Conservation (phyloP, 2,113 vertebrate genomes). For the Salminus brasiliensis region DNA sequence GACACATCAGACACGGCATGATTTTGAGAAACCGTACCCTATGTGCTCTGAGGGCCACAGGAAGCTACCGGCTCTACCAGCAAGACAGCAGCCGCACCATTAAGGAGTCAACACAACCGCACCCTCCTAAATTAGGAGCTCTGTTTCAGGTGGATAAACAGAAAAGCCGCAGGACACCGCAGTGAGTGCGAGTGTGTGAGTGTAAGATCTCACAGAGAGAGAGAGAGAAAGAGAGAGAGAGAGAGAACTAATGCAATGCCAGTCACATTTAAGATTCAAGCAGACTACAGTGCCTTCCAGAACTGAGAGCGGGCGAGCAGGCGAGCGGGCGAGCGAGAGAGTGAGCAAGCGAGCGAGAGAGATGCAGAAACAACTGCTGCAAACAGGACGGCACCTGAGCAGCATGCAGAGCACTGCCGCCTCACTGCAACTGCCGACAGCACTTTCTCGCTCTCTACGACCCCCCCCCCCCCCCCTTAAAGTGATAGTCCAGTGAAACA, state of each 20-base stretch:
- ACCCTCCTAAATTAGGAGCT: neutral
- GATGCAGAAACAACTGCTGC: neutral
- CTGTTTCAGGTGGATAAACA: neutral
- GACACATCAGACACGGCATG: too few relatives aligned
- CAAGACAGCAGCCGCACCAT: too few relatives aligned
- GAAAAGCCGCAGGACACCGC: neutral
- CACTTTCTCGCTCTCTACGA: neutral
- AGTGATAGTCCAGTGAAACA: neutral
- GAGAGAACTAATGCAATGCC: too few relatives aligned
- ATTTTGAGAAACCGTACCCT: too few relatives aligned
- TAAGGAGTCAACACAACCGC: neutral
- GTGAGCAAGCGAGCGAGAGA: neutral
- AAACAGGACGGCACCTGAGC: neutral
- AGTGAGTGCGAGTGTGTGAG: neutral
- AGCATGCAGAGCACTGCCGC: neutral
- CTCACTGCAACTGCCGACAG: neutral
- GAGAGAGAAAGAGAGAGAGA: neutral
- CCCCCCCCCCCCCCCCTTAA: too few relatives aligned
- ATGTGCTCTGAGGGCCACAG: too few relatives aligned
- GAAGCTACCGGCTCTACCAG: too few relatives aligned
- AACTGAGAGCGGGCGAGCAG: too few relatives aligned
- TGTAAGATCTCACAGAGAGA: neutral
- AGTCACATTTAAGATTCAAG: too few relatives aligned
- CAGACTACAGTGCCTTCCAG: too few relatives aligned
- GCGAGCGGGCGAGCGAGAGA: neutral